phyloP scores from a whole-genome alignment of 2,888 invertebrate genomes.

The Merodon equestris region DNA sequence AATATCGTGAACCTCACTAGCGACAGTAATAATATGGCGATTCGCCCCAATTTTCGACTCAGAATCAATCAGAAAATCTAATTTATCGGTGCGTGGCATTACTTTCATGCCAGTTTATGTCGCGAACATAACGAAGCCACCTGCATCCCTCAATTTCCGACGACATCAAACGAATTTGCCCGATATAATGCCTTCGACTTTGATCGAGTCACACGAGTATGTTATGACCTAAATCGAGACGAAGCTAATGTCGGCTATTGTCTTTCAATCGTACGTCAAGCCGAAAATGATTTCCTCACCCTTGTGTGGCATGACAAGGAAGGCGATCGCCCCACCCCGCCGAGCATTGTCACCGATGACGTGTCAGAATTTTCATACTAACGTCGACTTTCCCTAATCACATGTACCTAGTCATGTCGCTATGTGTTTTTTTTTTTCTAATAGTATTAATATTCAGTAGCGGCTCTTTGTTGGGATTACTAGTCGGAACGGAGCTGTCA shows the following conservation, averaged over 20 bases:
- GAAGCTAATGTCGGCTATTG: constrained; percentile 21
- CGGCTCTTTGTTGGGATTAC: constrained; percentile 67
- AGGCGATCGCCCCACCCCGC: constrained; percentile 24
- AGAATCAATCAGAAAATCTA: too few relatives aligned
- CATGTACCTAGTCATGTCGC: too few relatives aligned
- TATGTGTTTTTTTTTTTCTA: too few relatives aligned
- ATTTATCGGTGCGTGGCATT: too few relatives aligned
- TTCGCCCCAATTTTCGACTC: too few relatives aligned
- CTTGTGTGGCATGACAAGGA: constrained; percentile 29
- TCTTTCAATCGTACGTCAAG: constrained; percentile 19
- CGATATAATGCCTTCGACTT: constrained; percentile 25
- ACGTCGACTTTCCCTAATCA: constrained; percentile 72
- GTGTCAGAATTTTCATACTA: constrained; percentile 79
- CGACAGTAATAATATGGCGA: too few relatives aligned
- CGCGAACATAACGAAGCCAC: too few relatives aligned
- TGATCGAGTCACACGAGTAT: constrained; percentile 42
- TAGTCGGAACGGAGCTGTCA: constrained; percentile 54
- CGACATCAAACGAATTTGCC: constrained; percentile 33
- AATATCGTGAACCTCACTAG: too few relatives aligned
- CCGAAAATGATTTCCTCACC: constrained; percentile 60
- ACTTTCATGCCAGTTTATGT: too few relatives aligned
- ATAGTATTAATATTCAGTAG: neutral
- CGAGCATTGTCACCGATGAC: constrained; percentile 73
- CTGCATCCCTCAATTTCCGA: neutral
- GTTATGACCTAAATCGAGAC: constrained; percentile 43